Base-by-base conservation (phyloP, 2,797 vertebrate species). In the Takifugu rubripes region DNA sequence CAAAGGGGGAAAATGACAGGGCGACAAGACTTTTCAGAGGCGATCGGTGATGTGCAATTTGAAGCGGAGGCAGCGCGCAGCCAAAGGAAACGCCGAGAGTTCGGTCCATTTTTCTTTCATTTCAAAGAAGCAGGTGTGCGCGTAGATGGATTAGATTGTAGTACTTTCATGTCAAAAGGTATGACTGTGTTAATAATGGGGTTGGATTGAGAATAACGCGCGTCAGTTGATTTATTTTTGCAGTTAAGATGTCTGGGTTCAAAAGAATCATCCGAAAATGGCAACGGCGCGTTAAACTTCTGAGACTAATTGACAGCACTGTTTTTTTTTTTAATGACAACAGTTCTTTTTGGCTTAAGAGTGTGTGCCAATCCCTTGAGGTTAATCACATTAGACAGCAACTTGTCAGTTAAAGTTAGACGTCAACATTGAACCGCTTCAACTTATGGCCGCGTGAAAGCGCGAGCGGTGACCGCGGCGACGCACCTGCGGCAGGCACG, bases 351-450 rank as follows among this genome's bases (percentile, higher is more conserved):
- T 49, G 64, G 75, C 59, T 61, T 36, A 63, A 40, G 36, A 12
- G 36, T 10, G 16, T 3, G 51, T 57, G 52, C 3, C 56, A 59
- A 64, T 81, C 79, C 70, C 59, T 56, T 50, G 6, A 75, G 77
- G 71, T 77, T 84, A 88, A 86, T 81, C 81, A 83, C 81, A 77
- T 84, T 75, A 79, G 68, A 74, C 74, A 61, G 54, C 65, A 83
- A 79, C 75, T 81, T 75, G 72, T 76, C 70, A 66, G 69, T 64
- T 63, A 63, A 78, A 85, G 77, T 86, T 72, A 69, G 64, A 64
- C 57, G 27, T 72, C 50, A 72, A 76, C 64, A 42, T 9, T 3
- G 6, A 45, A 66, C 46, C 17, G 46, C 47, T 45, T 54, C 24
- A 66, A 80, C 72, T 70, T 42, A 59, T 44, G 33, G 15, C 56